phyloP scores from a whole-genome alignment of 2,113 vertebrate species.

The Phainopepla nitens region DNA sequence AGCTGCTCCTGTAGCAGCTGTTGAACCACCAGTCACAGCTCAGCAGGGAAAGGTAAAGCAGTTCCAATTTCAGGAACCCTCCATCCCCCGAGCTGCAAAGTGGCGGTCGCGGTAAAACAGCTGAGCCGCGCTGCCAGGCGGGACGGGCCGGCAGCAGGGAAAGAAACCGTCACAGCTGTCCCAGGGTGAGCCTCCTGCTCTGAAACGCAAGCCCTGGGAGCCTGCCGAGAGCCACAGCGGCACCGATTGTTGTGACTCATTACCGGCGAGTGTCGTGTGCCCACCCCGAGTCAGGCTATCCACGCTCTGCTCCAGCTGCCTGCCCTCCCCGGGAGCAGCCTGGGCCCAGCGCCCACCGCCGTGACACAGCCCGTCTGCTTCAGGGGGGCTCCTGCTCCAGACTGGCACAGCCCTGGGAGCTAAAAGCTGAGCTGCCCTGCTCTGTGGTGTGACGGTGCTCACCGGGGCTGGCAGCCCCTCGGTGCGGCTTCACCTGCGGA shows the following conservation, averaged over 20 bases:
- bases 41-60: neutral
- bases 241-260: neutral
- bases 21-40: neutral
- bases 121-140: neutral
- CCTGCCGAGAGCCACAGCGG: neutral
- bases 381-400: fast-evolving
- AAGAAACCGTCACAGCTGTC: neutral
- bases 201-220: neutral
- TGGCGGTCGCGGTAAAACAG: neutral
- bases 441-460: fast-evolving
- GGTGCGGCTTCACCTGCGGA: neutral
- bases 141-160: neutral
- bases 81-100: neutral
- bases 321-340: neutral
- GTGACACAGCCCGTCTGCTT: fast-evolving
- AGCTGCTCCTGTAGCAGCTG: conserved; percentile 8
- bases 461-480: neutral
- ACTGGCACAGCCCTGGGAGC: neutral
- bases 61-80: neutral
- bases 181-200: neutral
- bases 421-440: neutral
- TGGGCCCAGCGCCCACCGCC: fast-evolving
- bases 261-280: neutral
- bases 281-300: neutral
- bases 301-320: fast-evolving